phyloP scores from a whole-genome alignment of 2,113 vertebrate species.

The Equus quagga region DNA sequence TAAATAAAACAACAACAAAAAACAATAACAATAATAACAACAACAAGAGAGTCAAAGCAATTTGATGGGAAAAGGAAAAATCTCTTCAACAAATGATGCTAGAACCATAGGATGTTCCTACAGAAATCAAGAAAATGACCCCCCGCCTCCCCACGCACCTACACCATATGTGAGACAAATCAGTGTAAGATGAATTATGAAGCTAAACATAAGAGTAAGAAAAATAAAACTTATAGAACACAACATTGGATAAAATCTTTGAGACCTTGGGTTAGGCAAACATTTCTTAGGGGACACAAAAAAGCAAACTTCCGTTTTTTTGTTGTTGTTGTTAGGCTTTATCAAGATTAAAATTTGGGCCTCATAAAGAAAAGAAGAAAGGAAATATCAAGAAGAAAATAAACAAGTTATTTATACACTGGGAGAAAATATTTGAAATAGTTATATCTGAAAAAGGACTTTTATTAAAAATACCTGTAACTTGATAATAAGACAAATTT shows the following conservation, averaged over 20 bases:
- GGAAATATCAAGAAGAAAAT: not conserved
- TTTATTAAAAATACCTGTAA: not conserved
- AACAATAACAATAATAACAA: not conserved
- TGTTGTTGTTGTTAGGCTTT: not conserved
- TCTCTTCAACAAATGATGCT: not conserved
- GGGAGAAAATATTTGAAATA: not conserved
- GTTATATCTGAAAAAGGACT: not conserved
- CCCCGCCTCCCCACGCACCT: not conserved
- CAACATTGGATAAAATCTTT: not conserved
- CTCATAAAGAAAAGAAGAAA: not conserved
- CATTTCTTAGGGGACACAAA: not conserved
- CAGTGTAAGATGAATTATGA: not conserved
- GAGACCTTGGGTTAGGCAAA: not conserved
- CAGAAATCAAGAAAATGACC: not conserved
- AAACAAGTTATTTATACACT: not conserved
- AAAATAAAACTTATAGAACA: not conserved
- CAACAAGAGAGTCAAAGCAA: not conserved
- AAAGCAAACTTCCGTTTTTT: not conserved
- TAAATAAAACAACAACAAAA: not conserved
- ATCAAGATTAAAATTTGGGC: not conserved
- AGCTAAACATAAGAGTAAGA: not conserved
- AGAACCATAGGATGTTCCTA: not conserved
- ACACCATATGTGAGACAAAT: not conserved
- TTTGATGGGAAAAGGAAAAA: not conserved
- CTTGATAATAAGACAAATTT: not conserved